phyloP scores from a whole-genome alignment of 2,113 vertebrate genomes.

The Gasterosteus nipponicus region DNA sequence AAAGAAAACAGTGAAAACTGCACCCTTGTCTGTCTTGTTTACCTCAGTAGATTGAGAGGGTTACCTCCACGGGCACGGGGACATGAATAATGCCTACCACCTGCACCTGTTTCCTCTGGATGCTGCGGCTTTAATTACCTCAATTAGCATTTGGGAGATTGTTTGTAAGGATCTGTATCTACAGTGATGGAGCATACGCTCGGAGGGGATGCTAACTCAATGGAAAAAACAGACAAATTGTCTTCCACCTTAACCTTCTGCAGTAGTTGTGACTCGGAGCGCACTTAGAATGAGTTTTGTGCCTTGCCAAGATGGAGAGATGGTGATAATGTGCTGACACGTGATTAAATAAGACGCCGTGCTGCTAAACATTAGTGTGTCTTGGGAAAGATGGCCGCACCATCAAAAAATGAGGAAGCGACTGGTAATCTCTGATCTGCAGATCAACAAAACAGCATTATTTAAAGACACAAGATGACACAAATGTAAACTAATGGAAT shows the following conservation, averaged over 20 bases:
- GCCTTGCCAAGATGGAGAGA: conserved; percentile 55
- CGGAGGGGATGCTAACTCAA: conserved; percentile 74
- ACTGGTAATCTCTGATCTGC: conserved; percentile 62
- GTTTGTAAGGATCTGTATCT: conserved; percentile 80
- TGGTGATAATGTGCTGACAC: conserved; percentile 65
- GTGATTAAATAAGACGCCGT: conserved; percentile 63
- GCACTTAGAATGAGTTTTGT: conserved; percentile 66
- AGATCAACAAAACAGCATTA: conserved; percentile 55
- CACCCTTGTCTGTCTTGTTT: conserved; percentile 78
- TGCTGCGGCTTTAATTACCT: conserved; percentile 81
- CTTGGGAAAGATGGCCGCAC: conserved; percentile 27
- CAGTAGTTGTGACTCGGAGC: conserved; percentile 66
- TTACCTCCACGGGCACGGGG: conserved; percentile 80
- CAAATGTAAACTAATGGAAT: conserved; percentile 61
- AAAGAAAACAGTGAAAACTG: conserved; percentile 71
- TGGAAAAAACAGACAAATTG: conserved; percentile 78
- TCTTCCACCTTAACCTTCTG: conserved; percentile 73
- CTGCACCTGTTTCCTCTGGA: conserved; percentile 82
- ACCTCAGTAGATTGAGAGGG: conserved; percentile 78
- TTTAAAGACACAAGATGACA: conserved; percentile 63
- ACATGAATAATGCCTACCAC: conserved; percentile 82
- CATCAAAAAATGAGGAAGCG: conserved; percentile 39
- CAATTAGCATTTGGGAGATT: conserved; percentile 85
- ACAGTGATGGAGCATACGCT: conserved; percentile 78
- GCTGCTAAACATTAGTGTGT: conserved; percentile 50